phyloP scores from a whole-genome alignment of 2,113 vertebrate genomes.

The Ictalurus punctatus region DNA sequence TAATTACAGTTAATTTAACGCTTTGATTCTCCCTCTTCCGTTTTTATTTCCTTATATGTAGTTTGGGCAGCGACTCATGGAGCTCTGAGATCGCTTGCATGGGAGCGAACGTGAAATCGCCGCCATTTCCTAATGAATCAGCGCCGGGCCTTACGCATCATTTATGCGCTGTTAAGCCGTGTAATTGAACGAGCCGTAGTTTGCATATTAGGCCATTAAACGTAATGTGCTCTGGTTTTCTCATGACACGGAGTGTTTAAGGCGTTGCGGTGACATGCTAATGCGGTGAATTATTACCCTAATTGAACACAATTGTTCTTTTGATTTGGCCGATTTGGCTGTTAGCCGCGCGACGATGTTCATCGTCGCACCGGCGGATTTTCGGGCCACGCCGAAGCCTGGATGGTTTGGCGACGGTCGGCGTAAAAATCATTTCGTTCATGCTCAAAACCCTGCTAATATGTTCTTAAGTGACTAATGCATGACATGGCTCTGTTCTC shows the following conservation, averaged over 20 bases:
- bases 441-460: background rate
- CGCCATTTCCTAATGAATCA: conserved; percentile 89
- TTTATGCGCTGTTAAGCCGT: conserved; percentile 99
- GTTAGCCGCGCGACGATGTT: conserved; percentile 76
- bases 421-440: background rate
- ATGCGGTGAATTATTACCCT: conserved; percentile 97
- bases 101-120: conserved; percentile 78
- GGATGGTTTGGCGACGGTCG: background rate
- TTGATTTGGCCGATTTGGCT: conserved; percentile 98
- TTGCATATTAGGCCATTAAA: conserved; percentile 99
- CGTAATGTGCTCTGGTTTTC: conserved; percentile 98
- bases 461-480: background rate
- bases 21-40: conserved; percentile 98
- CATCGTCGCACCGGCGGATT: conserved; percentile 74
- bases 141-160: conserved; percentile 86
- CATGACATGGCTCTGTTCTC: background rate
- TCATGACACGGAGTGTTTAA: conserved; percentile 96
- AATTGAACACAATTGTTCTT: conserved; percentile 99
- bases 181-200: conserved; percentile 99
- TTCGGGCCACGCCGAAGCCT: conserved; percentile 53
- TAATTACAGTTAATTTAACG: conserved; percentile 99
- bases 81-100: conserved; percentile 81
- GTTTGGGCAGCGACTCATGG: conserved; percentile 86
- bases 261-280: conserved; percentile 91
- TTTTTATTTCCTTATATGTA: conserved; percentile 97